Evolutionary conservation across 2,113 vertebrate species (phyloP).

Genomic region (Porphyrio hochstetteri): DNA sequence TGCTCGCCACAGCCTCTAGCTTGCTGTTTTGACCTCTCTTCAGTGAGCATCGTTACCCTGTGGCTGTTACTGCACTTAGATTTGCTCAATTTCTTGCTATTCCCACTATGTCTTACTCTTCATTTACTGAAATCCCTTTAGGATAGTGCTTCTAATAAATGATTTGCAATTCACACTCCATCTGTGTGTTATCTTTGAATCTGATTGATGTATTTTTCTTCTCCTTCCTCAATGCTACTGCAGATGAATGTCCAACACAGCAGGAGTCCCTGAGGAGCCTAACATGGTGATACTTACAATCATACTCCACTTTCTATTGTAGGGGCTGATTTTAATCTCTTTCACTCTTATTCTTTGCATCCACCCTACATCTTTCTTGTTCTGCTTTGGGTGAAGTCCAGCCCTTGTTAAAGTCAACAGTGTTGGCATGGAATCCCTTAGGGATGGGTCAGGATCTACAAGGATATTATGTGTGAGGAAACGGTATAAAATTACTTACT

Average conservation of each 20-base stretch:
- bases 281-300: conserved; percentile 20
- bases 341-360: conserved; percentile 15
- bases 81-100: conserved; percentile 32
- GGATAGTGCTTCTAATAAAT: conserved; percentile 13
- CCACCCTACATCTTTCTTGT: not conserved
- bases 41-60: not conserved
- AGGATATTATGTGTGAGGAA: not conserved
- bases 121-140: conserved; percentile 48
- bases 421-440: not conserved
- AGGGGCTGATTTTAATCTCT: conserved; percentile 30
- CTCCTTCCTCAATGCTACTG: not conserved
- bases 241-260: conserved; percentile 7
- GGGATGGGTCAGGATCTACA: not conserved
- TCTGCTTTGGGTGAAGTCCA: not conserved
- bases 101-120: not conserved
- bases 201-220: conserved; percentile 34
- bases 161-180: conserved; percentile 30
- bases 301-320: conserved; percentile 11
- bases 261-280: conserved; percentile 11
- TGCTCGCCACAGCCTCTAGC: not conserved
- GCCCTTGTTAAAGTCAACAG: not conserved
- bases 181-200: conserved; percentile 17
- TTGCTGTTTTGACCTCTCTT: conserved; percentile 8
- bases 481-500: not conserved
- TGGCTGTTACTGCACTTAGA: conserved; percentile 1